Evolutionary conservation across 2,797 vertebrate genomes (phyloP).

Genomic region (Xenentodon cancila): DNA sequence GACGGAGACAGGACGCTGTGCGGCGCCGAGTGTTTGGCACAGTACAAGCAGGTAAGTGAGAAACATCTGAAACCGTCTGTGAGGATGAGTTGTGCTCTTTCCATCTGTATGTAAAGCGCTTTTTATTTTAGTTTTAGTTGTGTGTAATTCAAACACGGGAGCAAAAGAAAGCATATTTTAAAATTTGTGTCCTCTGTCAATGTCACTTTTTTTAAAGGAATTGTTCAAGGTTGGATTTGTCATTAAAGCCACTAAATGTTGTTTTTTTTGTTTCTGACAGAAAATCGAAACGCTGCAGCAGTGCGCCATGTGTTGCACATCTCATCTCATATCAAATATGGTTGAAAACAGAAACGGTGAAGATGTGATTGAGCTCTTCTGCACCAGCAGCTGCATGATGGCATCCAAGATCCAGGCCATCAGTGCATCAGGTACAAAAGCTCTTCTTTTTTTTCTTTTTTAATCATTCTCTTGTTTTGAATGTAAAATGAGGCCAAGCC

Average conservation of each 20-base stretch:
- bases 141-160: too few relatives aligned
- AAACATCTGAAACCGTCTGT: too few relatives aligned
- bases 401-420: slow-evolving; percentile 89
- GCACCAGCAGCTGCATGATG: slow-evolving; percentile 87
- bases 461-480: not conserved
- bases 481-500: not conserved
- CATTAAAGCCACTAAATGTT: too few relatives aligned
- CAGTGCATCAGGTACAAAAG: slow-evolving; percentile 84
- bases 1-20: slow-evolving; percentile 86
- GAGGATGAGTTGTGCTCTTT: too few relatives aligned
- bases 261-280: slow-evolving; percentile 63
- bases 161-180: too few relatives aligned
- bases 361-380: slow-evolving; percentile 89
- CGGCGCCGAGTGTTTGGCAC: slow-evolving; percentile 81
- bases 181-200: too few relatives aligned
- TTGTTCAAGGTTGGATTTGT: too few relatives aligned
- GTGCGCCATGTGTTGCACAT: slow-evolving; percentile 86
- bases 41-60: slow-evolving; percentile 86
- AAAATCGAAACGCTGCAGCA: slow-evolving; percentile 85
- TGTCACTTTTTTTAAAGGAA: too few relatives aligned
- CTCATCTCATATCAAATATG: slow-evolving; percentile 85
- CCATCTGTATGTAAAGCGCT: too few relatives aligned
- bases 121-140: too few relatives aligned
- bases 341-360: slow-evolving; percentile 81
- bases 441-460: too few relatives aligned